phyloP scores from a whole-genome alignment of 2,888 invertebrate species.

The Coelogynopora nodosa region DNA sequence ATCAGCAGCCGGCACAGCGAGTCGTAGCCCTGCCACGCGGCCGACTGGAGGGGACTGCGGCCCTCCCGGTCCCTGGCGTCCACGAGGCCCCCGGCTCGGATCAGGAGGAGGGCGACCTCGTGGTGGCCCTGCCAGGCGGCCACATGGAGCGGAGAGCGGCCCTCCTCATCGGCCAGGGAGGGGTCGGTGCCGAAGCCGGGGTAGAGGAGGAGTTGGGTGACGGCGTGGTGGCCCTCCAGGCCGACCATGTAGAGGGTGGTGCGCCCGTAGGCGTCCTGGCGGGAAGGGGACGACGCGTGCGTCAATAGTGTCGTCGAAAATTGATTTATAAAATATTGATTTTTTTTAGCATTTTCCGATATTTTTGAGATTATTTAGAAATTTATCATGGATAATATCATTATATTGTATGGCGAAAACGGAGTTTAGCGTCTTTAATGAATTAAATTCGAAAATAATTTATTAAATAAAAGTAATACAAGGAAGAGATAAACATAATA shows the following conservation, averaged over 20 bases:
- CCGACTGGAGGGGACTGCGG: constrained; percentile 85
- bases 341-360: too few relatives aligned
- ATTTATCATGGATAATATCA: too few relatives aligned
- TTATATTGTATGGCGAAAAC: too few relatives aligned
- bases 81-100: constrained; percentile 70
- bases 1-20: constrained; percentile 74
- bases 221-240: constrained; percentile 57
- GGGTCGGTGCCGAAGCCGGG: neutral
- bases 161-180: constrained; percentile 35
- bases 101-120: constrained; percentile 81
- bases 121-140: constrained; percentile 78
- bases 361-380: too few relatives aligned
- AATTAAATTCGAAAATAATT: too few relatives aligned
- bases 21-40: constrained; percentile 89
- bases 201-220: constrained; percentile 47
- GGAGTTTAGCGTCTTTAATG: too few relatives aligned
- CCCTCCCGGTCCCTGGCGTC: constrained; percentile 65
- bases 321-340: too few relatives aligned
- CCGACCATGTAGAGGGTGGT: constrained; percentile 86
- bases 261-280: constrained; percentile 83
- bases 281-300: constrained; percentile 75
- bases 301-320: too few relatives aligned
- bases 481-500: too few relatives aligned
- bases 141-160: constrained; percentile 42
- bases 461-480: too few relatives aligned